Percentiles rank a stretch among this genome's conserved stretches.
These are phyloP conservation scores for Muscina levida DNA, from an alignment of 2,888 invertebrate species.

Conservation along the genomic window DNA sequence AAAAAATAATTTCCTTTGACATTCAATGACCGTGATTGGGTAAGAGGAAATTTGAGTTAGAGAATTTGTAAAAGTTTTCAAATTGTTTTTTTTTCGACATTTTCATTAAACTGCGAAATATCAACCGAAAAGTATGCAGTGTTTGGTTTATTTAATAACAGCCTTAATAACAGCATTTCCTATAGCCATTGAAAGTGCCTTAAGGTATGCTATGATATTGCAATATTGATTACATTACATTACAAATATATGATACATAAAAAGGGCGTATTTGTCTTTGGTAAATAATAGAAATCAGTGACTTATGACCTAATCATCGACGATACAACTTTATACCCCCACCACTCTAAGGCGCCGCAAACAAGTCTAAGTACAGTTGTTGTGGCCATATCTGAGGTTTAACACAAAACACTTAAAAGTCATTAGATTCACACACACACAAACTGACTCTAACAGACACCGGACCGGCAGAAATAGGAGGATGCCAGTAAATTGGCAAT, in stretches of 20 bases:
- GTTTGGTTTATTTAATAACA: neutral
- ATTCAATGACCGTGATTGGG: conserved; percentile 18
- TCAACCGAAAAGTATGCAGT: neutral
- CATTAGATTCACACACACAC: conserved; percentile 44
- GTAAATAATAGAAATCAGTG: conserved; percentile 61
- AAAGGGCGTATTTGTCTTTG: conserved; percentile 41
- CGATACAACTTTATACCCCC: conserved; percentile 20
- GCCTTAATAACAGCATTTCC: neutral
- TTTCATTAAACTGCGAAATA: neutral
- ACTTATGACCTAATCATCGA: conserved; percentile 63
- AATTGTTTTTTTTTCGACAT: neutral
- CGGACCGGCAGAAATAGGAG: neutral
- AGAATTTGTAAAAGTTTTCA: neutral
- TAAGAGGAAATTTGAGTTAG: neutral
- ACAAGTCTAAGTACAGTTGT: neutral
- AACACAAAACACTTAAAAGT: conserved; percentile 55
- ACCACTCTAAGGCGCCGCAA: neutral
- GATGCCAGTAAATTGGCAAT: conserved; percentile 26
- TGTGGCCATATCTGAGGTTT: conserved; percentile 50
- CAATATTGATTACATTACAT: neutral
- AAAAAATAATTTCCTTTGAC: conserved; percentile 9
- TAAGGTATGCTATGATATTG: conserved; percentile 29
- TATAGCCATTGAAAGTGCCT: neutral
- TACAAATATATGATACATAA: conserved; percentile 10
- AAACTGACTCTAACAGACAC: neutral